Base-by-base conservation (phyloP, 2,113 vertebrate genomes). In the Trichomycterus rosablanca region DNA sequence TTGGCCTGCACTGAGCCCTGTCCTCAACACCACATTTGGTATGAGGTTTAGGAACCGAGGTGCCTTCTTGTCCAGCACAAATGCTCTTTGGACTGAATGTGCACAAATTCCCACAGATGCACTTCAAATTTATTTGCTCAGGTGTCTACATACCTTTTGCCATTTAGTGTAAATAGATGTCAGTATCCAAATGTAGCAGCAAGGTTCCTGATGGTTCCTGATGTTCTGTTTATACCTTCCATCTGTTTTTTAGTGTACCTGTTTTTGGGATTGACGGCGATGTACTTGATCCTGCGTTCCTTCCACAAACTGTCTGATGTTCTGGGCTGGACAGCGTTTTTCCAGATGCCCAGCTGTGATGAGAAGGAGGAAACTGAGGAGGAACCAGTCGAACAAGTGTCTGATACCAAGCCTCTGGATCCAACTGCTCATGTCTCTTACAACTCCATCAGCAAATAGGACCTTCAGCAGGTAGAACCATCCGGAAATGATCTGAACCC, bases 211-310 rank as follows among this genome's bases (percentile, higher is more conserved):
- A 30, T n/a, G n/a, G n/a, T n/a, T 15, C 28, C 4, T 7, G 34
- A 6, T 3, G 8, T 23, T 66, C 11, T 49, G 7, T 15, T 14
- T 6, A 19, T 5, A 18, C 2, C 22, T 45, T 23, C 19, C 23
- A 7, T 44, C 10, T n/a, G 15, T 11, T 10, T 45, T 63, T 7
- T 60, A 89, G 84, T 80, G 4, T 95, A 94, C 81, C 86, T 95
- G 51, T 91, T 94, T 40, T 43, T 89, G 66, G 93, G 93, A 1
- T 79, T 95, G 67, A 84, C 89, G 59, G 79, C 83, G 75, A 91
- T 95, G 91, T 88, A 89, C 70, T 83, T 94, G 8, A 11, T 94
- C 14, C 81, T 92, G 14, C 90, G 90, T 50, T 85, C 89, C 20
- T 89, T 93, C 77, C 88, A 89, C 77, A 88, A 79, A 3, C 75